Evolutionary conservation across 30 jellyfish, hydroid and myxozoan species (phyloP).

Genomic region (Pelagia noctiluca): DNA sequence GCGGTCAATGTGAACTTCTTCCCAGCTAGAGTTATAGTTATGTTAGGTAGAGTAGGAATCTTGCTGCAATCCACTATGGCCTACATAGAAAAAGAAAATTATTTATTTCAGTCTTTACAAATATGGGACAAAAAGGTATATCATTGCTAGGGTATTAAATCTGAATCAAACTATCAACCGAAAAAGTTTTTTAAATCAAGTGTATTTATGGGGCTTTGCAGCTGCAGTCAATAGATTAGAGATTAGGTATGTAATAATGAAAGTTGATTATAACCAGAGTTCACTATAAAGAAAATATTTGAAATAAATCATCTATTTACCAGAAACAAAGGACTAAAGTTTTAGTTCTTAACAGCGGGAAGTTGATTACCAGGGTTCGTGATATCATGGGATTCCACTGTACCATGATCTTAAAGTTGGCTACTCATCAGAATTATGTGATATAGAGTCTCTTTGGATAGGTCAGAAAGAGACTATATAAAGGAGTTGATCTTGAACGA

Average conservation of each 20-base stretch:
- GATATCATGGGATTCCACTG: too few relatives aligned
- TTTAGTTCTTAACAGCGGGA: too few relatives aligned
- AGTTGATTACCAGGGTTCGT: too few relatives aligned
- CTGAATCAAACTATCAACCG: neutral
- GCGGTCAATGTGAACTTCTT: slow-evolving; percentile 81
- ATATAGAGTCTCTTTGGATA: neutral
- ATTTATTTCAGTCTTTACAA: neutral
- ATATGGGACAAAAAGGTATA: neutral
- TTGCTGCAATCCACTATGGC: slow-evolving; percentile 93
- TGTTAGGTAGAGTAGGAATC: slow-evolving; percentile 73
- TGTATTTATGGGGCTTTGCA: neutral
- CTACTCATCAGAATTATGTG: too few relatives aligned
- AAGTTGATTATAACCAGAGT: too few relatives aligned
- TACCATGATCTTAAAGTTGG: too few relatives aligned
- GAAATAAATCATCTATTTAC: too few relatives aligned
- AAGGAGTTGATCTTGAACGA: neutral
- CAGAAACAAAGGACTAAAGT: too few relatives aligned
- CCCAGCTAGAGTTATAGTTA: slow-evolving; percentile 85
- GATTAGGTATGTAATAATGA: neutral
- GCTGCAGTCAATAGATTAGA: neutral
- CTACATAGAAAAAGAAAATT: neutral
- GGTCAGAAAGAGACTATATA: neutral
- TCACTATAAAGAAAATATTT: too few relatives aligned
- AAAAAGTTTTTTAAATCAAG: too few relatives aligned
- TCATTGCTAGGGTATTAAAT: neutral